phyloP scores from a whole-genome alignment of 2,113 vertebrate genomes.

The Menidia beryllina region DNA sequence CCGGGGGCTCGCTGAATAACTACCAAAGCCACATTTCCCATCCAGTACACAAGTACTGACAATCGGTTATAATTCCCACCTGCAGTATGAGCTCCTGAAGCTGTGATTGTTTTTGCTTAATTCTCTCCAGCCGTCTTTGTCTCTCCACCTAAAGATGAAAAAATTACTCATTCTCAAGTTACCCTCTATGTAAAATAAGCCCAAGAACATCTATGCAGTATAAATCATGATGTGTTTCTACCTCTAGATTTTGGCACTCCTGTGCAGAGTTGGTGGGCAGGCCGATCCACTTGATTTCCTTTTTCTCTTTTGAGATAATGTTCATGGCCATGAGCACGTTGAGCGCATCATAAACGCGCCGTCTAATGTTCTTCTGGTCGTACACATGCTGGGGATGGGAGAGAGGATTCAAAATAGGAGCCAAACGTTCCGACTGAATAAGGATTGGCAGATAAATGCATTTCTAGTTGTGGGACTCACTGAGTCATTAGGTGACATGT shows the following conservation, averaged over 20 bases:
- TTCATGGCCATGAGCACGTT: constrained; percentile 99
- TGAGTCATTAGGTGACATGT: constrained; percentile 94
- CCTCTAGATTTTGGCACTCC: constrained; percentile 99
- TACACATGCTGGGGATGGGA: constrained; percentile 86
- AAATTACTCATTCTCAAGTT: too few species aligned
- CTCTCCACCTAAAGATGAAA: constrained; percentile 88
- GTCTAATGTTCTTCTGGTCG: constrained; percentile 98
- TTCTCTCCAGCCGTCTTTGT: constrained; percentile 94
- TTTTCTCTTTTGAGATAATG: constrained; percentile 99
- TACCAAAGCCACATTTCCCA: neutral
- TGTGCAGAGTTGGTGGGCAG: constrained; percentile 99
- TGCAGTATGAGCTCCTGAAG: constrained; percentile 98
- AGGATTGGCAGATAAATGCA: too few species aligned
- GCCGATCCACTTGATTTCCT: constrained; percentile 99
- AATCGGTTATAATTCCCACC: constrained; percentile 78
- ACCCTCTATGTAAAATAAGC: too few species aligned
- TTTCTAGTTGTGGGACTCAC: constrained; percentile 81
- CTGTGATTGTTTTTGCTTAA: constrained; percentile 99
- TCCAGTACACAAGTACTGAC: neutral
- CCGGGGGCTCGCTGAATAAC: neutral
- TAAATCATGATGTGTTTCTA: constrained; percentile 51
- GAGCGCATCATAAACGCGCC: constrained; percentile 97
- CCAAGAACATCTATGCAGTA: too few species aligned
- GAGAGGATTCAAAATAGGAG: neutral
- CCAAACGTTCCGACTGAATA: neutral